Base-by-base conservation (phyloP, 2,797 vertebrate genomes). In the Crypturellus tataupa region DNA sequence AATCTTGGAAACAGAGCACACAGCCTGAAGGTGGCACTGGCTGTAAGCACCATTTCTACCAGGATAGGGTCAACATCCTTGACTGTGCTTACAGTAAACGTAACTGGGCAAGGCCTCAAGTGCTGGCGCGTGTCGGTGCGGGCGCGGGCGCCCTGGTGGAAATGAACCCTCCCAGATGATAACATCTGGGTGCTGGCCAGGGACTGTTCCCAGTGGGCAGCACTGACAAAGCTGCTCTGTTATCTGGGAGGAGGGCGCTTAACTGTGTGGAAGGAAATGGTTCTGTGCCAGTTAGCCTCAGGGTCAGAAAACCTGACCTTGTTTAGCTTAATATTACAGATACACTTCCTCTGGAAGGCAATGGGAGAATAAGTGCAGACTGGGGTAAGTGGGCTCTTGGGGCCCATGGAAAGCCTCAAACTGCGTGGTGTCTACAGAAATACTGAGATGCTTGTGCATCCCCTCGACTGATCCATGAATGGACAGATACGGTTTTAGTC, bases 191-290 rank as follows among this genome's bases (percentile, higher is more conserved):
- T 5, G 0, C 31, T 37, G 80, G 91, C 96, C 95, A 96, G 83
- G 63, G 63, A 80, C 83, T 95, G 87, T 93, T 96, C 83, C 87
- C 78, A 77, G 5, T 24, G 56, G 63, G 51, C 80, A 73, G 14
- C 29, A 77, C 91, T 90, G 83, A 96, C 96, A 96, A 94, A 95
- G 94, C 87, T 93, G 56, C 86, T 91, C 71, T 95, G 91, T 96
- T 95, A 93, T 79, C 63, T 56, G 47, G 56, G 78, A 94, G 0
- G 1, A 91, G 85, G 77, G 62, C 77, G 55, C 72, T 94, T 84
- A 91, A 79, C 90, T 93, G 63, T 77, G 86, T 91, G 56, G 83
- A 78, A 93, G 64, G 87, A 94, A 96, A 44, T 44, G 56, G 33
- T 82, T 88, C 85, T 49, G 56, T 93, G 91, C 93, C 94, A 95